phyloP scores from a whole-genome alignment of 2,113 vertebrate species.

The Phylloscopus trochiloides region DNA sequence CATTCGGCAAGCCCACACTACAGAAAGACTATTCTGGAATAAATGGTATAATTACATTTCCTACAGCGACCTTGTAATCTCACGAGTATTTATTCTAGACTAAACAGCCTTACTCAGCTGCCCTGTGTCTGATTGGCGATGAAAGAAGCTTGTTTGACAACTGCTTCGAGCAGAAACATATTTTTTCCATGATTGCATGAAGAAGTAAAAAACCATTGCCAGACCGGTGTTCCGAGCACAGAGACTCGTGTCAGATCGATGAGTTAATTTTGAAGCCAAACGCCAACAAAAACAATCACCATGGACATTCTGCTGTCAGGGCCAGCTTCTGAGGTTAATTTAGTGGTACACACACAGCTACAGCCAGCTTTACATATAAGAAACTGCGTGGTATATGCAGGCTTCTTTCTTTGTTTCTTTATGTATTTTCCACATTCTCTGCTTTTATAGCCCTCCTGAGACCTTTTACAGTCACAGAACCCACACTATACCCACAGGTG shows the following conservation, averaged over 20 bases:
- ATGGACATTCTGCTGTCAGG: slow-evolving; percentile 78
- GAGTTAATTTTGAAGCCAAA: slow-evolving; percentile 82
- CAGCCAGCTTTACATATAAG: slow-evolving; percentile 52
- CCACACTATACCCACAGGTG: slow-evolving; percentile 68
- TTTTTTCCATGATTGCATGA: slow-evolving; percentile 88
- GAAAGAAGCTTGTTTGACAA: slow-evolving; percentile 89
- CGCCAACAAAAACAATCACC: slow-evolving; percentile 88
- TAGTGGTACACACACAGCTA: slow-evolving; percentile 40
- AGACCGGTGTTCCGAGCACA: slow-evolving; percentile 77
- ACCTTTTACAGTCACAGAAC: slow-evolving; percentile 63
- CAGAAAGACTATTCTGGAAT: slow-evolving; percentile 75
- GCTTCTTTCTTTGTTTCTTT: slow-evolving; percentile 63
- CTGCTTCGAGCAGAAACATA: slow-evolving; percentile 83
- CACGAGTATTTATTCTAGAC: slow-evolving; percentile 87
- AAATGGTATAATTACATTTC: slow-evolving; percentile 83
- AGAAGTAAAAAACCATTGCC: slow-evolving; percentile 77
- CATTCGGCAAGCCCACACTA: slow-evolving; percentile 54
- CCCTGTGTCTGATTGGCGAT: slow-evolving; percentile 83
- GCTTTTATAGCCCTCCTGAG: slow-evolving; percentile 62
- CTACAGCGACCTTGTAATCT: slow-evolving; percentile 82
- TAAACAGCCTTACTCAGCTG: slow-evolving; percentile 93
- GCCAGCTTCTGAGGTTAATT: slow-evolving; percentile 82
- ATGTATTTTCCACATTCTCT: slow-evolving; percentile 72
- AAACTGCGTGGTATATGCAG: not conserved
- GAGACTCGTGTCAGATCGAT: slow-evolving; percentile 81